Evolutionary conservation across 2,888 invertebrate genomes (phyloP).

Genomic region (Artemia sinica): DNA sequence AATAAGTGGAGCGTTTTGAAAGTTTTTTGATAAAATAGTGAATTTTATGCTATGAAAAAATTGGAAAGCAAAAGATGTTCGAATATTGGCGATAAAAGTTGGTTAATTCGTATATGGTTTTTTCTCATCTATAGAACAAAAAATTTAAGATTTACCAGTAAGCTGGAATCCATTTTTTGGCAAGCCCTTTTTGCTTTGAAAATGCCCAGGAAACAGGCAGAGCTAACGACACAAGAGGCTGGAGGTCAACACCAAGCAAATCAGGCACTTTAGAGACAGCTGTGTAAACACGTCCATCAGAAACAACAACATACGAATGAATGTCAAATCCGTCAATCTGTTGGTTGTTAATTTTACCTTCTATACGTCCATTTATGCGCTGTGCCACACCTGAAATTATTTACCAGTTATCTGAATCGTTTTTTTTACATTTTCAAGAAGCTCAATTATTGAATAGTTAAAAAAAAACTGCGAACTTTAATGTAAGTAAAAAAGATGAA

Average conservation of each 20-base stretch:
- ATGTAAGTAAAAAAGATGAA: too few species aligned
- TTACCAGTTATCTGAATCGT: too few species aligned
- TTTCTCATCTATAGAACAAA: neutral
- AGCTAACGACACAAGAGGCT: slow-evolving; percentile 64
- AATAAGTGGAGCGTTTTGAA: too few species aligned
- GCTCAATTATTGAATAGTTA: slow-evolving; percentile 6
- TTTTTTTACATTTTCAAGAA: neutral
- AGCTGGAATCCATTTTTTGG: slow-evolving; percentile 72
- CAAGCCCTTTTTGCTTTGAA: slow-evolving; percentile 54
- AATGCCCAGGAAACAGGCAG: slow-evolving; percentile 83
- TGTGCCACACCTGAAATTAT: slow-evolving; percentile 50
- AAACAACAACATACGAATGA: slow-evolving; percentile 76
- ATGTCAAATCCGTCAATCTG: slow-evolving; percentile 55
- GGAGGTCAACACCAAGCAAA: slow-evolving; percentile 56
- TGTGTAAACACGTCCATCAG: slow-evolving; percentile 71
- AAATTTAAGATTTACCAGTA: slow-evolving; percentile 39
- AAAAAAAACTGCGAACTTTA: too few species aligned
- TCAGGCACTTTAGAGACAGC: slow-evolving; percentile 65
- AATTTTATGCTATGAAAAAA: too few species aligned
- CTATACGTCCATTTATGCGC: slow-evolving; percentile 72
- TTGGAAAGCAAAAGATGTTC: too few species aligned
- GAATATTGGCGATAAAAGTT: too few species aligned
- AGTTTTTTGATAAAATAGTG: too few species aligned
- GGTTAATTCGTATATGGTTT: too few species aligned
- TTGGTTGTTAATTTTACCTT: slow-evolving; percentile 60